Base-by-base conservation (phyloP, 2,113 vertebrate genomes). In the Ranitomeya imitator region DNA sequence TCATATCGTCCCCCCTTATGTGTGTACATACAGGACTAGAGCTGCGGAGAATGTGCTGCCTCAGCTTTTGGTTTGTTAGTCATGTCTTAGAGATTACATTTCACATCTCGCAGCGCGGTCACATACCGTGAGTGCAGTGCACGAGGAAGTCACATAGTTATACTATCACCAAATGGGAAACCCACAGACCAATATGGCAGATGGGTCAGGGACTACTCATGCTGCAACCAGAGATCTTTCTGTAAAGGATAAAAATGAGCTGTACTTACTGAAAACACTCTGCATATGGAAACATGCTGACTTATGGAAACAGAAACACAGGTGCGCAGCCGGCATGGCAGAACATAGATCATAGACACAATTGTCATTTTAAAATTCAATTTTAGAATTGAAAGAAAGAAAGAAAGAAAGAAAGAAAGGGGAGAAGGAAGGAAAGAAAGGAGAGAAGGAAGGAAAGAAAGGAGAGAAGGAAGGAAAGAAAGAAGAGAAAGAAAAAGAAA, bases 221-320 rank as follows among this genome's bases (percentile, higher is more conserved):
- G 71, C 71, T 77, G 71, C 26, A 85, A 78, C 19, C 37, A 37
- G n/a, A 59, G 55, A 77, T 16, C 59, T 86, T 86, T 86, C 85
- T 86, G 85, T 86, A 76, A 23, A 60, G 19, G 59, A 77, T n/a
- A 7, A 78, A 61, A 51, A 86, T 77, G 55, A 86, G 85, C 73
- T 86, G 73, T 77, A 78, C 19, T 86, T 86, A 78, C 85, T 86
- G 85, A 78, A 86, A 86, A n/a, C 15, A 65, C 18, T 51, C 31
- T 63, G n/a, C 21, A 61, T 51, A 78, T 86, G 71, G 73, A 78
- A 86, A 86, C 9, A 21, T 6, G 3, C 19, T 52, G 21, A 63
- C 63, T 57, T 54, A 23, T 23, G 57, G 63, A 63, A 63, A 78
- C 57, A 52, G 85, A 77, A 77, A 85, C 73, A 63, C 31, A 77